phyloP scores from a whole-genome alignment of 2,113 vertebrate genomes.

The Datnioides undecimradiatus region DNA sequence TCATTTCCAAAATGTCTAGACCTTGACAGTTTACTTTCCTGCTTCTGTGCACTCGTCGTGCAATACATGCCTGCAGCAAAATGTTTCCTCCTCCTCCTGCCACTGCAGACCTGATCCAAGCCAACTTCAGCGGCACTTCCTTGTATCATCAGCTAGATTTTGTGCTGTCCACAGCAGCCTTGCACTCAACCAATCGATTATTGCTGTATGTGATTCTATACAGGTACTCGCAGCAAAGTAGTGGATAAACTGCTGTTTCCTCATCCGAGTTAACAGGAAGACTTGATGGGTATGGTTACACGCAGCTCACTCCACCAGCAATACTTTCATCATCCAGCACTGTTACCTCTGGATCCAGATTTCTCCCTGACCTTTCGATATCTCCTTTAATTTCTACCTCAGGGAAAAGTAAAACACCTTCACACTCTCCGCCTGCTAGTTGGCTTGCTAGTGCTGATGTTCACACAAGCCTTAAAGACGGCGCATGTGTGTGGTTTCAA shows the following conservation, averaged over 20 bases:
- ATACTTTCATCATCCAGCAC: constrained; percentile 48
- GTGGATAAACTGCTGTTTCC: constrained; percentile 40
- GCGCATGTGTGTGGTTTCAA: not conserved
- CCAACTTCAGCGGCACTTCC: constrained; percentile 15
- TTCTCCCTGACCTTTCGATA: constrained; percentile 47
- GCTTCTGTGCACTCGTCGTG: constrained; percentile 10
- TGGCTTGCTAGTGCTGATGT: not conserved
- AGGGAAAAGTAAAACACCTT: constrained; percentile 22
- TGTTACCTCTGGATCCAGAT: constrained; percentile 41
- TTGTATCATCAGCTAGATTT: constrained; percentile 34
- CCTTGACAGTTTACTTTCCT: constrained; percentile 41
- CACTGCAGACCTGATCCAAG: constrained; percentile 23
- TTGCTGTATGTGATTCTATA: constrained; percentile 36
- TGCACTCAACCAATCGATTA: constrained; percentile 56
- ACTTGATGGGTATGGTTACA: constrained; percentile 34
- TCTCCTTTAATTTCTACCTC: constrained; percentile 48
- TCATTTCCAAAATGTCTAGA: constrained; percentile 42
- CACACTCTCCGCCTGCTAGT: constrained; percentile 75
- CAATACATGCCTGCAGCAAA: constrained; percentile 37
- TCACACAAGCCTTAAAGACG: not conserved
- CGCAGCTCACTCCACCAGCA: constrained; percentile 20
- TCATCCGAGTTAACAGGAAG: constrained; percentile 23
- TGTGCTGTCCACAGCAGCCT: constrained; percentile 53
- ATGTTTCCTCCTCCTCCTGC: constrained; percentile 9
- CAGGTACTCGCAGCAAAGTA: constrained; percentile 40